Conservation (phyloP, 1,140 invertebrate species). For the Drosophila sturtevanti region DNA sequence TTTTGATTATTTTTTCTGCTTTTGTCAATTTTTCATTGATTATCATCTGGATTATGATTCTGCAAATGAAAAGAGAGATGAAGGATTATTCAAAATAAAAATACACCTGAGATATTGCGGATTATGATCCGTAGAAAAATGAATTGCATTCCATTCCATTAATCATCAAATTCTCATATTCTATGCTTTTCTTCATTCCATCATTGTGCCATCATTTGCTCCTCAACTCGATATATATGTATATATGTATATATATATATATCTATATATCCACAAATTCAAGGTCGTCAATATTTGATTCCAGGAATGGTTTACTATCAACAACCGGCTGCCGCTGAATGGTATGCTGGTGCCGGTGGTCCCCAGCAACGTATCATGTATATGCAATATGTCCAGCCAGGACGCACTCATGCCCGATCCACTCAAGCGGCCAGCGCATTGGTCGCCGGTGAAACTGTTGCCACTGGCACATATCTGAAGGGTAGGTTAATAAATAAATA, state of each 20-base stretch:
- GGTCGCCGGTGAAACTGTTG: conserved; percentile 76
- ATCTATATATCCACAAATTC: conserved; percentile 22
- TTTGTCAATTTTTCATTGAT: no score
- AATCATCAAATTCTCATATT: conserved; percentile 3
- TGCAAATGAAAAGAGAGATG: no score
- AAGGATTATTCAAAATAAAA: neutral
- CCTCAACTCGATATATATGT: no score
- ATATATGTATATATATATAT: no score
- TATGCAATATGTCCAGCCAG: conserved; percentile 79
- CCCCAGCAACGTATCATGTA: conserved; percentile 81
- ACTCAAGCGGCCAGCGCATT: conserved; percentile 75
- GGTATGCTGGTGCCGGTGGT: conserved; percentile 49
- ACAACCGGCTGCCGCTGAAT: conserved; percentile 69
- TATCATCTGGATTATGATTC: neutral
- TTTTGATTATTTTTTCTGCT: no score
- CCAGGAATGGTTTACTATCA: conserved; percentile 81
- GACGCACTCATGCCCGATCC: conserved; percentile 68
- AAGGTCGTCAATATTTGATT: conserved; percentile 71
- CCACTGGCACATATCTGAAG: conserved; percentile 78
- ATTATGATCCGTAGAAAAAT: no score
- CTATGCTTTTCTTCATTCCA: conserved; percentile 6
- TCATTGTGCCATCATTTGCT: neutral
- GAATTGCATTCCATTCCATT: no score
- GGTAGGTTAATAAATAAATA: no score
- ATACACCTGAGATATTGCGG: no score